Conservation (phyloP, 2,797 vertebrate genomes). For the Tarsius wallacei region DNA sequence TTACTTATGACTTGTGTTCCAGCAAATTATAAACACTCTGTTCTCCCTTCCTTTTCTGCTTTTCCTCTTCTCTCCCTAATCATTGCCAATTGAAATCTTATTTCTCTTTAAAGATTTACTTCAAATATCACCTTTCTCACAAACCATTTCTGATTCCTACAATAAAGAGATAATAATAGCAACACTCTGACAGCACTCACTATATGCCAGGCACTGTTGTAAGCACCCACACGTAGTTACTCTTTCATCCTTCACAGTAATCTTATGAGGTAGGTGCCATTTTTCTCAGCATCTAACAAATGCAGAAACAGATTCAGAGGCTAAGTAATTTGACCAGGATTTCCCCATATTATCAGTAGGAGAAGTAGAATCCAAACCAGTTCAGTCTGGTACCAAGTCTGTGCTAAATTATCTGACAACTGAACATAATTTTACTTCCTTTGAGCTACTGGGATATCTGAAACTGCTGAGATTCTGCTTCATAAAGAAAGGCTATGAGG, state of each 20-base stretch:
- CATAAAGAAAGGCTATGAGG: not conserved
- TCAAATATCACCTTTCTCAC: not conserved
- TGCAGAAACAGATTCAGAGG: not conserved
- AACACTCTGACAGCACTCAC: not conserved
- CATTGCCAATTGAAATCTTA: too few species aligned
- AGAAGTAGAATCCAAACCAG: not conserved
- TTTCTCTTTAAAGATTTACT: not conserved
- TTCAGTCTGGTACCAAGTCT: not conserved
- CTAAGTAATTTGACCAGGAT: not conserved
- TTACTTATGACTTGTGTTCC: not conserved
- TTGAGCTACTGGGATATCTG: too few species aligned
- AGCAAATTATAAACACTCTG: not conserved
- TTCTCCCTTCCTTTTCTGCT: not conserved
- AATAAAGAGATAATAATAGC: accelerated
- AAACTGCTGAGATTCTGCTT: not conserved
- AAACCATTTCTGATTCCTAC: not conserved
- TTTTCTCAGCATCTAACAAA: accelerated
- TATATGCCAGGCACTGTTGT: accelerated
- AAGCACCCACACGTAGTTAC: accelerated
- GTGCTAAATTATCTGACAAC: not conserved
- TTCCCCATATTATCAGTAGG: not conserved
- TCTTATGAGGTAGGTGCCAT: accelerated
- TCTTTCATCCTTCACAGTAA: too few species aligned
- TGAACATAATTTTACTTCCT: not conserved
- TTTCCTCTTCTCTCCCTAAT: not conserved